Base-by-base conservation (phyloP, 1,140 invertebrate genomes). In the Atta colombica region DNA sequence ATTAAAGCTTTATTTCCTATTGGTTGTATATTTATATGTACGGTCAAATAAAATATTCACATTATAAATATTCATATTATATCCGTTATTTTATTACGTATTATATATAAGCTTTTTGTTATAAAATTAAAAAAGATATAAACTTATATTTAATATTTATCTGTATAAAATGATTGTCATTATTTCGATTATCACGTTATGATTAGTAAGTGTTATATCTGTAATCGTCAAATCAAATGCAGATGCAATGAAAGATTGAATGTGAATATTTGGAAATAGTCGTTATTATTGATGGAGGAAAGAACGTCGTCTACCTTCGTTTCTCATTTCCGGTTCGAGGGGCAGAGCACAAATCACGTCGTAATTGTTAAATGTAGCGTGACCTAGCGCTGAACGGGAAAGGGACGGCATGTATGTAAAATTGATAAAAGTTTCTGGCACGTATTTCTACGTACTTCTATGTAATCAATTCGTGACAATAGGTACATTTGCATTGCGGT, bases 331-430 rank as follows among this genome's bases (percentile, higher is more conserved):
- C 91, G 91, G 90, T 86, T 91, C 87, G 87, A 69, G 86, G 72
- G 91, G 85, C 88, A 88, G 77, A 16, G 72, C 91, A 91, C 91
- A 88, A 89, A 92, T 93, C 92, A 91, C 85, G 58, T 65, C 77
- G 90, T 91, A 93, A 93, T 92, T 91, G 92, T 86, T 93, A 91
- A 93, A 92, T 92, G 92, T 93, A 93, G 88, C 89, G 92, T 92
- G 89, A 88, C 85, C 86, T 71, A 63, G 21, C 81, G 84, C 39
- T 69, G 86, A 92, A 89, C 35, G 82, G 61, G 61, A 88, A 82
- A 86, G 63, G 39, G 84, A 75, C n/a, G 35, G 58, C 55, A 74
- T 86, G 68, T 89, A 88, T 85, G 86, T 88, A 92, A 90, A 90
- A 90, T 89, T 92, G 91, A 91, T 92, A 91, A 92, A 90, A 90